Percentiles rank a stretch among this genome's conserved stretches.
Conservation (phyloP, 2,113 vertebrate species). For the Misgurnus anguillicaudatus region DNA sequence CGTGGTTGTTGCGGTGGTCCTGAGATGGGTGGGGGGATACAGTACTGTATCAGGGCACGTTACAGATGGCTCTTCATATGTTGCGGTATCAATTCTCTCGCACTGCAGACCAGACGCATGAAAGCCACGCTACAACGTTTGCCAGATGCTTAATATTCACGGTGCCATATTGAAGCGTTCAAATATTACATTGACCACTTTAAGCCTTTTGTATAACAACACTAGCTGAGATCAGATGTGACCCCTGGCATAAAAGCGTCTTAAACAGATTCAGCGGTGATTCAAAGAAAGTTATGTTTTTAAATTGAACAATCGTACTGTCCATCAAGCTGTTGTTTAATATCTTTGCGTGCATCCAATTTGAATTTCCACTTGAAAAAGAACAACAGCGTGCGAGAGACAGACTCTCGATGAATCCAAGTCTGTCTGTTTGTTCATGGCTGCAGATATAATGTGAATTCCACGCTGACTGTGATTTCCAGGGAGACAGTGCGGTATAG, state of each 20-base stretch:
- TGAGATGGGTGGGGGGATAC: constrained; percentile 5
- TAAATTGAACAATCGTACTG: too few species aligned
- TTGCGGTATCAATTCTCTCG: constrained; percentile 3
- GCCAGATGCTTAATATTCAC: constrained; percentile 14
- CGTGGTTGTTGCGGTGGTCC: constrained; percentile 31
- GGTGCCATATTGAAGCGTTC: not conserved
- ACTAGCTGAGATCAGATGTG: not conserved
- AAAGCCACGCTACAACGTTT: not conserved
- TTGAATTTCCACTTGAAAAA: too few species aligned
- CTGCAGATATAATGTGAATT: constrained; percentile 54
- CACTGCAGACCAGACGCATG: constrained; percentile 18
- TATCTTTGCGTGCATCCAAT: too few species aligned
- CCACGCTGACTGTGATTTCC: constrained; percentile 40
- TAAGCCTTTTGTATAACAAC: too few species aligned
- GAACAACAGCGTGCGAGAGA: not conserved
- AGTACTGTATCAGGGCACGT: constrained; percentile 23
- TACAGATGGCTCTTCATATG: constrained; percentile 46
- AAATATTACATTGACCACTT: too few species aligned
- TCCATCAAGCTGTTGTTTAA: too few species aligned
- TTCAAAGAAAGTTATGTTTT: too few species aligned
- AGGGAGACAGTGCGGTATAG: constrained; percentile 33
- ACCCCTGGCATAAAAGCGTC: too few species aligned
- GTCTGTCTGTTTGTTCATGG: constrained; percentile 49
- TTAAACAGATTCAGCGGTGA: not conserved
- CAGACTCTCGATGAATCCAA: constrained; percentile 4